These are phyloP conservation scores for Timema podura DNA, from an alignment of 2,888 invertebrate species.

Conservation along the genomic window DNA sequence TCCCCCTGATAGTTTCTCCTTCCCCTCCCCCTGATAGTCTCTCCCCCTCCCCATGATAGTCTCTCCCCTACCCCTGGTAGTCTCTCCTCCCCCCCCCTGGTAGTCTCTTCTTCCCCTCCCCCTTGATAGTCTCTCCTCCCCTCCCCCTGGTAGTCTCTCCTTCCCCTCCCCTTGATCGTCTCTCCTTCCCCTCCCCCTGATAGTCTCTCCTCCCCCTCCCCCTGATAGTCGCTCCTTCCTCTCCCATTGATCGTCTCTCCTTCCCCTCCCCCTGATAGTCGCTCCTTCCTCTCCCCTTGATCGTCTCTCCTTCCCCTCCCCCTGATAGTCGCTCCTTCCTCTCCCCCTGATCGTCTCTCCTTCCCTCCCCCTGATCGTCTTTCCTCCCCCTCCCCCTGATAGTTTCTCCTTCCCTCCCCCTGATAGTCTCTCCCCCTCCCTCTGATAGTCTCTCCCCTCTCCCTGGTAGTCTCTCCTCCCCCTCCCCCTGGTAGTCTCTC, in stretches of 20 bases:
- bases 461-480: slow-evolving; percentile 4
- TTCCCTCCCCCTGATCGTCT: not conserved
- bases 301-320: too few species aligned
- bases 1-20: too few species aligned
- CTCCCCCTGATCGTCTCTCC: too few species aligned
- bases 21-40: too few species aligned
- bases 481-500: slow-evolving; percentile 15
- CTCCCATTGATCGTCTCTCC: too few species aligned
- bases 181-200: slow-evolving; percentile 10
- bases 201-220: too few species aligned
- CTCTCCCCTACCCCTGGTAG: not conserved
- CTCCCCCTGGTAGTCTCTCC: slow-evolving; percentile 26
- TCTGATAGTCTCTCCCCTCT: not conserved
- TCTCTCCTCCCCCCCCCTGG: too few species aligned
- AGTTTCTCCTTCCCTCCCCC: not conserved
- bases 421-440: not conserved
- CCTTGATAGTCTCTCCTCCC: slow-evolving; percentile 15
- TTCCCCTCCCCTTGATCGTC: slow-evolving; percentile 26
- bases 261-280: too few species aligned
- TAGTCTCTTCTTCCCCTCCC: slow-evolving; percentile 9
- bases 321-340: too few species aligned
- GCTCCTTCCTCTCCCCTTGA: not conserved
- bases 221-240: too few species aligned
- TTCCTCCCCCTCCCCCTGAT: not conserved
- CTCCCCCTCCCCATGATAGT: not conserved